Evolutionary conservation across 2,888 invertebrate genomes (phyloP), one percentile per base, ranked within the genome.

Genomic region (Thera obeliscata): DNA sequence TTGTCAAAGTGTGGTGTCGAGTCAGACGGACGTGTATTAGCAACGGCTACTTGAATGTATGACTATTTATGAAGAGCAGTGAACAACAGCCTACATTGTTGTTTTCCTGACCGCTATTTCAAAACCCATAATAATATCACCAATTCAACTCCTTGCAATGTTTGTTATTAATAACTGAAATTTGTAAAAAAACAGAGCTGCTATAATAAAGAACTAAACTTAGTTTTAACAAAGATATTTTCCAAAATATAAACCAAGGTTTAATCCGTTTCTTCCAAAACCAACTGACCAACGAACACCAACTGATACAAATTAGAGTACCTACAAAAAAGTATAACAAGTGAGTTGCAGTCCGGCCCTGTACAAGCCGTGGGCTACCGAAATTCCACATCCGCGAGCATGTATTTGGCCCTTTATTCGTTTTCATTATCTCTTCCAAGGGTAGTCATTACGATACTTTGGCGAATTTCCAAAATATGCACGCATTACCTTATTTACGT

Each of bases 321-420:
- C 62, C 22, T 22, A 22, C 22, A 22, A 68, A 69, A 46, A 73
- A 74, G 67, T 56, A 36, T 60, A 70, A 71, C 77, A 76, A 75
- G 73, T 72, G 75, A 70, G 70, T 67, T 75, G 69, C 77, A 79
- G 78, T 86, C 79, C 84, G 80, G 75, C 81, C 82, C 85, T 83
- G 84, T 74, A 70, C 22, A 76, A 76, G 88, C 90, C 87, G 81
- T 83, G 84, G 89, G 89, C 90, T 88, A 89, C 89, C 87, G 86
- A 89, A 90, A 90, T 89, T 89, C 87, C 85, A 79, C 78, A 76
- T 81, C 81, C 79, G 80, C 76, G 79, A 75, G 74, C 78, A 69
- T 79, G 78, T 81, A 81, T 82, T 81, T 79, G 79, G 74, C 78
- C 80, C 80, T 83, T 85, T 86, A 84, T 79, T 81, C 77, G 73